Percentiles rank a stretch among this genome's conserved stretches.
Evolutionary conservation across 2,113 vertebrate species (phyloP).

Genomic region (Neotragus pygmaeus): DNA sequence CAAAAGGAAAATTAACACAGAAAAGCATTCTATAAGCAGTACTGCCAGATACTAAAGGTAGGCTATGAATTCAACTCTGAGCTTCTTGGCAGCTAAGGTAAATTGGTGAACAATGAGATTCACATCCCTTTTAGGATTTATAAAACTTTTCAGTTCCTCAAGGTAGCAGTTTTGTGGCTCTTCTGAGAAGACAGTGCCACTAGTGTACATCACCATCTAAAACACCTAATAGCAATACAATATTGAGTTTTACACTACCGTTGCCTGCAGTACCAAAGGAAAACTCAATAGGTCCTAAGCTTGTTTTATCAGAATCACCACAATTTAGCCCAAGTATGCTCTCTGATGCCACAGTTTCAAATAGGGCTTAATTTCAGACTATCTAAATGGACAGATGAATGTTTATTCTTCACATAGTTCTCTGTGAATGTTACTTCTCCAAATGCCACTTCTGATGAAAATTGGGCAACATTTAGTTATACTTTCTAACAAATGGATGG

Average conservation of each 20-base stretch:
- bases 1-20: slow-evolving; percentile 32
- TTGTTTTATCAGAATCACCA: not conserved
- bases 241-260: not conserved
- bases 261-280: not conserved
- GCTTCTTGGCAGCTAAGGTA: slow-evolving; percentile 4
- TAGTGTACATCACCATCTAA: not conserved
- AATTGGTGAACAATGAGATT: not conserved
- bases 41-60: slow-evolving; percentile 7
- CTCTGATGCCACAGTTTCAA: not conserved
- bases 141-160: not conserved
- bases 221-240: not conserved
- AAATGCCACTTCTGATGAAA: slow-evolving; percentile 24
- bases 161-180: not conserved
- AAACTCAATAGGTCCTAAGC: not conserved
- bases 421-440: not conserved
- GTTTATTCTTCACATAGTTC: not conserved
- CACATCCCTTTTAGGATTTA: not conserved
- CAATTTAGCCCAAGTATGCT: not conserved
- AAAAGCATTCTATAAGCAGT: slow-evolving; percentile 28
- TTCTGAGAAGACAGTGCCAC: not conserved
- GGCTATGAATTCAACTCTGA: not conserved
- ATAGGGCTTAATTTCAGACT: not conserved
- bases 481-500: slow-evolving; percentile 24
- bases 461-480: slow-evolving; percentile 8
- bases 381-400: not conserved